phyloP scores from a whole-genome alignment of 1,140 invertebrate species.

The Papilio glaucus region DNA sequence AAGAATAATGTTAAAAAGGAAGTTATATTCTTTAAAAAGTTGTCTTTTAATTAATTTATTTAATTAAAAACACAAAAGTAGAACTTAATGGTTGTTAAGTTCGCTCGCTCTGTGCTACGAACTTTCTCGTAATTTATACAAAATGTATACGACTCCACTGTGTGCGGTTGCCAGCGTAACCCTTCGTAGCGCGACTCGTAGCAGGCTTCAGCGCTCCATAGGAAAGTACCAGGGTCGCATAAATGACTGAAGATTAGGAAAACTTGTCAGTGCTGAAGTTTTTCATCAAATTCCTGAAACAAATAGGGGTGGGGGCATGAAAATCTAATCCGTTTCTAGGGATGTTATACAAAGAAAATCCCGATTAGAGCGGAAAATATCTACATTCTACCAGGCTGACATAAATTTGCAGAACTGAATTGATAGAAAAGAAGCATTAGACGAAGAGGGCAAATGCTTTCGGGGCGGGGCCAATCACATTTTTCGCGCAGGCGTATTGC shows the following conservation, averaged over 20 bases:
- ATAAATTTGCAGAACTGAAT: conserved; percentile 45
- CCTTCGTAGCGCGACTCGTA: conserved; percentile 49
- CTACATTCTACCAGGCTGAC: conserved; percentile 71
- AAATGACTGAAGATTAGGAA: conserved; percentile 41
- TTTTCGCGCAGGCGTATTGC: conserved; percentile 62
- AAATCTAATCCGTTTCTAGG: conserved; percentile 67
- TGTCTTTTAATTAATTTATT: too few species aligned
- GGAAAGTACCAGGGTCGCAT: conserved; percentile 58
- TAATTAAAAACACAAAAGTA: too few species aligned
- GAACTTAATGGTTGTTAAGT: too few species aligned
- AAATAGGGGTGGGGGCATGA: conserved; percentile 52
- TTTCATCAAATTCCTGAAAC: conserved; percentile 36
- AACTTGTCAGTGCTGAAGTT: conserved; percentile 42
- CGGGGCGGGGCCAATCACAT: conserved; percentile 48
- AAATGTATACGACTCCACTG: not conserved
- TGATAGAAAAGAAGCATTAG: conserved; percentile 45
- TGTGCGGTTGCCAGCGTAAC: not conserved
- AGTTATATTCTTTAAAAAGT: too few species aligned
- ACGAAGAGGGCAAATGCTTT: conserved; percentile 55
- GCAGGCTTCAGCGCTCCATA: conserved; percentile 55
- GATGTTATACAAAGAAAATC: conserved; percentile 72
- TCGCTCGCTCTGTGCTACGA: not conserved
- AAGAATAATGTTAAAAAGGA: too few species aligned
- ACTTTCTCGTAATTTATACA: not conserved
- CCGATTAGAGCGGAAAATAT: conserved; percentile 82